A percentile compares a stretch with the other conserved stretches of the same genome.
phyloP scores from a whole-genome alignment of 1,140 invertebrate species.

The Drosophila ficusphila region DNA sequence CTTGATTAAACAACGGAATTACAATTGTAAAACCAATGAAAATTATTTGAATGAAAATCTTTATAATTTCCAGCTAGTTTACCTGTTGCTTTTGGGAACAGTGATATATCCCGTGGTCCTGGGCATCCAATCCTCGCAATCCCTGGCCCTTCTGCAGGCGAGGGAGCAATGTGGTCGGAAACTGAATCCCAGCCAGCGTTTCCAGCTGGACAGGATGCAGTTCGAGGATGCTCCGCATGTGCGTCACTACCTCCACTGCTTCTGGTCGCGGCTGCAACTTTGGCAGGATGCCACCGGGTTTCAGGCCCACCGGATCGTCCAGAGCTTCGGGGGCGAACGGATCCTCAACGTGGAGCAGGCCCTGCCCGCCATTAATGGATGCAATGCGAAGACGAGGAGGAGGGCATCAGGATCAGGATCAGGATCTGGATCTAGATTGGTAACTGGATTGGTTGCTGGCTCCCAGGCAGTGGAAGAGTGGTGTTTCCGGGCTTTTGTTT shows the following conservation, averaged over 20 bases:
- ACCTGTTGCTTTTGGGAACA: neutral
- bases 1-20: too few species aligned
- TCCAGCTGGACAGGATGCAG: constrained; percentile 1
- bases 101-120: neutral
- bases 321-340: neutral
- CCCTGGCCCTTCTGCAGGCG: neutral
- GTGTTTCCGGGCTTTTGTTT: constrained; percentile 2
- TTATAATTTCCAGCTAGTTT: neutral
- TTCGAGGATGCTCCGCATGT: neutral
- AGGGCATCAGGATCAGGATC: neutral
- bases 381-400: neutral
- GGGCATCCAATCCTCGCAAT: neutral
- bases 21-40: too few species aligned
- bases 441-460: too few species aligned
- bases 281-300: neutral
- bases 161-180: neutral
- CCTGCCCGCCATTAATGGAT: neutral
- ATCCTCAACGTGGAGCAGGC: constrained; percentile 5
- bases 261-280: neutral
- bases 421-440: neutral
- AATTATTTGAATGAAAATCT: too few species aligned
- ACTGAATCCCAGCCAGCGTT: neutral
- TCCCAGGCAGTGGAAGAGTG: neutral
- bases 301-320: neutral
- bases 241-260: neutral